These are phyloP conservation scores for Sardina pilchardus DNA, from an alignment of 2,113 vertebrate species.

Conservation along the genomic window DNA sequence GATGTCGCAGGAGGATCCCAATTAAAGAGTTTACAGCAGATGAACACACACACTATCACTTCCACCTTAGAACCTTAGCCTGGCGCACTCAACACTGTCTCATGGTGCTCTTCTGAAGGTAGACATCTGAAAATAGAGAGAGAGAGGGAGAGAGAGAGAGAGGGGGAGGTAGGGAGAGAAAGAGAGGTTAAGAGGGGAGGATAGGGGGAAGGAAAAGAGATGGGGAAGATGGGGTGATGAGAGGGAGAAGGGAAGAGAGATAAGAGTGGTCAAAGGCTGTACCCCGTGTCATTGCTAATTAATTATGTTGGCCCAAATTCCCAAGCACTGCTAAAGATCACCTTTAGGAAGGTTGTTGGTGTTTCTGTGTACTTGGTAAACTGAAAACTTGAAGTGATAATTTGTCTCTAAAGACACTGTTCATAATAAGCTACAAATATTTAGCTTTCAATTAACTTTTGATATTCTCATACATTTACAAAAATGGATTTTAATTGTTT, in stretches of 20 bases:
- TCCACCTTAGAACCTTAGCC: neutral
- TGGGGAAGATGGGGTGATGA: neutral
- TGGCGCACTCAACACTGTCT: neutral
- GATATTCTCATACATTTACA: neutral
- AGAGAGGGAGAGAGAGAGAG: neutral
- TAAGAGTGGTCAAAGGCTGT: neutral
- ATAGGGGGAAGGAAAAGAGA: neutral
- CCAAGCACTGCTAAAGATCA: constrained; percentile 1
- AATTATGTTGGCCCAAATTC: constrained; percentile 20
- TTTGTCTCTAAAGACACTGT: neutral
- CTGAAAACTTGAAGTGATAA: neutral
- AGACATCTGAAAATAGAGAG: neutral
- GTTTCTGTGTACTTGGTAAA: neutral
- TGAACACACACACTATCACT: neutral
- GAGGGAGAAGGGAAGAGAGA: neutral
- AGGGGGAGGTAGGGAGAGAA: neutral
- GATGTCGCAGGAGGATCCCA: neutral
- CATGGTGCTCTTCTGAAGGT: neutral
- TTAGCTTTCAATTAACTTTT: neutral
- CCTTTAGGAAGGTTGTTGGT: constrained; percentile 15
- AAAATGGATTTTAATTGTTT: neutral
- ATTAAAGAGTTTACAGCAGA: neutral
- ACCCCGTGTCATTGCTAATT: constrained; percentile 13
- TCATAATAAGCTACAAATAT: neutral
- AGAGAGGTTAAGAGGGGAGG: neutral